A percentile compares a stretch with the other conserved stretches of the same genome.
These are phyloP conservation scores for Burhinus bistriatus DNA, from an alignment of 2,113 vertebrate species.

Conservation along the genomic window DNA sequence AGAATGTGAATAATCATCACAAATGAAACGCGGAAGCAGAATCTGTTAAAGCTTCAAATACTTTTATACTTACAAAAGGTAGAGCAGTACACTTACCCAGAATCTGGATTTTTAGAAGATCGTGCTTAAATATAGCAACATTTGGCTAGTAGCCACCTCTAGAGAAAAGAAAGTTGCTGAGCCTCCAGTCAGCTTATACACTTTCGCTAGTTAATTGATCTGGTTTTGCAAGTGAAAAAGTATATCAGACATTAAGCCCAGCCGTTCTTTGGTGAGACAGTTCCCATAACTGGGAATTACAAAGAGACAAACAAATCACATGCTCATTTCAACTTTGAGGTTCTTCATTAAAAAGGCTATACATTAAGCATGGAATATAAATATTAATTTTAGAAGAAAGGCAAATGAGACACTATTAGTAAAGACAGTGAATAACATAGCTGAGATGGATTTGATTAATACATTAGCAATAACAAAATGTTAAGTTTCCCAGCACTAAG, in stretches of 20 bases:
- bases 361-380: not conserved
- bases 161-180: not conserved
- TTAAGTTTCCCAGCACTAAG: not conserved
- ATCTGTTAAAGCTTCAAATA: not conserved
- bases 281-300: not conserved
- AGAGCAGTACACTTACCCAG: not conserved
- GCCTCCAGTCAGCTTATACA: not conserved
- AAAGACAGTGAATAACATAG: not conserved
- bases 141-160: not conserved
- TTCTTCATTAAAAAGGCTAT: not conserved
- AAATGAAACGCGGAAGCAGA: not conserved
- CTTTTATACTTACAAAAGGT: not conserved
- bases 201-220: not conserved
- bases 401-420: not conserved
- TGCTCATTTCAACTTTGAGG: not conserved
- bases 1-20: not conserved
- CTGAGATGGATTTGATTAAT: not conserved
- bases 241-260: not conserved
- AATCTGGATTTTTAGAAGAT: not conserved
- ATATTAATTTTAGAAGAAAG: not conserved
- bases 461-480: not conserved
- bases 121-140: not conserved
- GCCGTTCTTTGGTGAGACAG: not conserved
- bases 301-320: not conserved
- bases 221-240: not conserved